phyloP scores from a whole-genome alignment of 2,113 vertebrate species.

The Pristiophorus japonicus region DNA sequence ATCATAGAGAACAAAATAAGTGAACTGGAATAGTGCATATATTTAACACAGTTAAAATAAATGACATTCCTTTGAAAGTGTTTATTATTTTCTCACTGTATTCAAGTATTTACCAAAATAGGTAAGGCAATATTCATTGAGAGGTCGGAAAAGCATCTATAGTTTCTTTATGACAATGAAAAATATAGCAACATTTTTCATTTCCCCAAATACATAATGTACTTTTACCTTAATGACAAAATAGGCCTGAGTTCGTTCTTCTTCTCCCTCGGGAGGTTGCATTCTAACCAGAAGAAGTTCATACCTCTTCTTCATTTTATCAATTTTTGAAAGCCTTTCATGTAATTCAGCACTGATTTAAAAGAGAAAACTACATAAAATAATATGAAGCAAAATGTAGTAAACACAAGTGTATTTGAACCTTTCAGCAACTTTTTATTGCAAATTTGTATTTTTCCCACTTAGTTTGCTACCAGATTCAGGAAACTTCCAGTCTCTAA shows the following conservation, averaged over 20 bases:
- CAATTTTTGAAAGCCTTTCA: conserved; percentile 74
- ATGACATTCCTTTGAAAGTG: neutral
- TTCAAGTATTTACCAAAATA: neutral
- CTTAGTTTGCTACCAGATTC: neutral
- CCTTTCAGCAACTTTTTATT: neutral
- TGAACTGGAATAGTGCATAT: neutral
- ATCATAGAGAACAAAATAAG: neutral
- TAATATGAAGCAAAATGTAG: neutral
- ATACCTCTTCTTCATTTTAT: conserved; percentile 73
- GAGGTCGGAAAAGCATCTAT: neutral
- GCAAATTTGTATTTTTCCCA: neutral
- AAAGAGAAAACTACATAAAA: conserved; percentile 38
- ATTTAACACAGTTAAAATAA: neutral
- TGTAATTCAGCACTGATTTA: conserved; percentile 67
- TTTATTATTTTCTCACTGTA: neutral
- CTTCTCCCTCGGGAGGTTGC: conserved; percentile 75
- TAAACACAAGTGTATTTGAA: neutral
- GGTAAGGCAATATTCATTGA: neutral
- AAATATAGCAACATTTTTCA: neutral
- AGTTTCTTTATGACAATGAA: neutral
- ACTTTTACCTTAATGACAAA: conserved; percentile 78
- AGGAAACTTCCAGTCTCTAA: neutral
- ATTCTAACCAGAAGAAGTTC: conserved; percentile 70
- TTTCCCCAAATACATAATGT: neutral
- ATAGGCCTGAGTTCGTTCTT: conserved; percentile 71